Evolutionary conservation across 2,113 vertebrate genomes (phyloP).

Genomic region (Siniperca chuatsi): DNA sequence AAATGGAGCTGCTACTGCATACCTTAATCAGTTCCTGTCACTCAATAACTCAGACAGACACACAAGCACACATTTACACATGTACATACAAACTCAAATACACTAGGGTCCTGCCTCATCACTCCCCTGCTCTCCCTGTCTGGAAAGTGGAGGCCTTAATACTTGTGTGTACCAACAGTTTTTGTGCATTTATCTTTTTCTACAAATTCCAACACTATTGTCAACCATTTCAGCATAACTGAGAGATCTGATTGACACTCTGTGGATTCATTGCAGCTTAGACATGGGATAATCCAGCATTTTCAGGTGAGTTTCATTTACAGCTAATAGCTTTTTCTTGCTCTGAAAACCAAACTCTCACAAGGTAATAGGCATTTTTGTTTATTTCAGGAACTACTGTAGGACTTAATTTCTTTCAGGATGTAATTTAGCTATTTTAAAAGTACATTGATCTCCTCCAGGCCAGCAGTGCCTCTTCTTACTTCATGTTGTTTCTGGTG

Average conservation of each 20-base stretch:
- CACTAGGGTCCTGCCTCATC: slow-evolving; percentile 28
- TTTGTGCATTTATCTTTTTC: not conserved
- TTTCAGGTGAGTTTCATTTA: not conserved
- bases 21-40: slow-evolving; percentile 64
- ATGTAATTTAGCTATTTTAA: not conserved
- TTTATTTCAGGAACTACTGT: not conserved
- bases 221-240: slow-evolving; percentile 3
- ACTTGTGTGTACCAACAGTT: not conserved
- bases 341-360: not conserved
- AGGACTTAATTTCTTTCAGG: not conserved
- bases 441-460: not conserved
- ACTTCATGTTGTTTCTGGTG: not conserved
- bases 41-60: slow-evolving; percentile 54
- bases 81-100: slow-evolving; percentile 23
- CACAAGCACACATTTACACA: slow-evolving; percentile 23
- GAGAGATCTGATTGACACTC: slow-evolving; percentile 1
- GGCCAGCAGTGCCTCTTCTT: not conserved
- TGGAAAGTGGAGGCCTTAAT: slow-evolving; percentile 4
- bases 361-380: not conserved
- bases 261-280: not conserved
- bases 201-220: not conserved
- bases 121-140: not conserved
- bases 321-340: not conserved
- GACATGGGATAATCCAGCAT: not conserved
- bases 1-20: slow-evolving; percentile 44